Base-by-base conservation (phyloP, 2,113 vertebrate genomes). In the Coptodon bakossiorum region DNA sequence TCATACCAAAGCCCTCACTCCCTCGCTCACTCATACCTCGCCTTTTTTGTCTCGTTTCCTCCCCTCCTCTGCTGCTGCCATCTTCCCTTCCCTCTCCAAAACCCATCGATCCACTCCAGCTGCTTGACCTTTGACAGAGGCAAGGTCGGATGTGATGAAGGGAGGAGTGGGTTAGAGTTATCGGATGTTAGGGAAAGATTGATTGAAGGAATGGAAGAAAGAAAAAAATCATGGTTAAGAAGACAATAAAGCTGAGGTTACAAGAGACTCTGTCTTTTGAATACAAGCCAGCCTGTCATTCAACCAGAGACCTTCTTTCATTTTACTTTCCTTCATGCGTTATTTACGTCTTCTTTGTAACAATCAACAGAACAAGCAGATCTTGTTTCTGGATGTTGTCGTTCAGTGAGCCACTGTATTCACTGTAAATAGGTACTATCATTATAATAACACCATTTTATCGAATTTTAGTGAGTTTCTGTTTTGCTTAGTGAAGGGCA, bases 71-170 rank as follows among this genome's bases (percentile, higher is more conserved):
- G 34, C 43, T 17, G 45, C 31, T 79, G 31, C 40, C 19, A 17
- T 45, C 7, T 13, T 78, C n/a, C 43, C 38, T 63, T 71, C 79
- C 53, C 19, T 78, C 82, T 81, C 63, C 50, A 10, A 76, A 86
- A 52, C 66, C 3, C 59, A 89, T 89, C 10, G 85, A 91, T 90
- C 85, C 89, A 40, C 14, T 93, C 85, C 94, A 90, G 88, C 87
- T 92, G 90, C 90, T 91, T 94, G 93, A 94, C 93, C 93, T 94
- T 82, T 93, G 87, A 78, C 83, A 43, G 83, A 82, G 89, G 80
- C 81, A 88, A 89, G 92, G 92, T 86, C 29, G 34, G 38, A 19
- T 88, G 11, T 83, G 85, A 86, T 81, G 66, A 66, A 88, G 76
- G 86, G 36, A 45, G 29, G 29, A 73, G 45, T 59, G 53, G 66